phyloP scores from a whole-genome alignment of 2,797 vertebrate genomes.

The Heterohyrax brucei region DNA sequence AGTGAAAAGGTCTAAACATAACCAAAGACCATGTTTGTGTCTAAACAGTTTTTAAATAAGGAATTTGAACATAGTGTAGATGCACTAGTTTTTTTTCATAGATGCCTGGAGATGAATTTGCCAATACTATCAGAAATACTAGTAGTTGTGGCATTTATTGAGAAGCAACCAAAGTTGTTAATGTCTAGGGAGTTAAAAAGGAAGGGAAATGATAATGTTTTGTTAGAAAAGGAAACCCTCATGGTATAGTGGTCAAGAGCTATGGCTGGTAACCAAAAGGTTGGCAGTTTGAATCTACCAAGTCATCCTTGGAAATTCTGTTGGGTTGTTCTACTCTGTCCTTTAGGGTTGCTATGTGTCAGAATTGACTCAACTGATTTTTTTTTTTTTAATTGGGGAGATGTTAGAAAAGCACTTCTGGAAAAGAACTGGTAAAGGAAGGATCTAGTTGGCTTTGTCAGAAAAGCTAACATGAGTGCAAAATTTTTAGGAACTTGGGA shows the following conservation, averaged over 20 bases:
- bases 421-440: not conserved
- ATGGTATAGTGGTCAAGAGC: no score
- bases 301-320: no score
- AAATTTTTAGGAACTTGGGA: conserved; percentile 20
- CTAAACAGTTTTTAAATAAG: not conserved
- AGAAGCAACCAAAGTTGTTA: not conserved
- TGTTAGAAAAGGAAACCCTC: not conserved
- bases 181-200: not conserved
- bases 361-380: no score
- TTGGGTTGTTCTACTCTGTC: no score
- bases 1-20: not conserved
- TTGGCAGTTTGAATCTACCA: no score
- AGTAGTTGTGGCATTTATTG: not conserved
- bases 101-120: not conserved
- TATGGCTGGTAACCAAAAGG: no score
- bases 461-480: not conserved
- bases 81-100: no score
- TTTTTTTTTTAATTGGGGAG: no score
- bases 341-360: no score
- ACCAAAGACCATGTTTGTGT: not conserved
- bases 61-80: not conserved
- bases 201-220: not conserved
- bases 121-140: not conserved
- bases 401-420: not conserved
- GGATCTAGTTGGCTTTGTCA: not conserved